Conservation (phyloP, 2,113 vertebrate species). For the Corythoichthys haematopterus region DNA sequence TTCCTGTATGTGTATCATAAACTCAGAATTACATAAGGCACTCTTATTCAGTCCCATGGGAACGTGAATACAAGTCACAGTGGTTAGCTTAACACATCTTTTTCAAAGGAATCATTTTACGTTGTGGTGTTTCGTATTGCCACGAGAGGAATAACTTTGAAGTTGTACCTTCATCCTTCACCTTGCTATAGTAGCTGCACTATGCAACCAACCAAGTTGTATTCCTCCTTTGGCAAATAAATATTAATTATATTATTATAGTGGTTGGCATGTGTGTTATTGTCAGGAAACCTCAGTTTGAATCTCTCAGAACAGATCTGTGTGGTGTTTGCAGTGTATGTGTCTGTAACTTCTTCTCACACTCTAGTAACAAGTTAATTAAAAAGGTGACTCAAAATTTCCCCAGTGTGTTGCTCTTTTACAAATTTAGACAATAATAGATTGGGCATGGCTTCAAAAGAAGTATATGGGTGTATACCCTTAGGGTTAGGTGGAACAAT, state of each 20-base stretch:
- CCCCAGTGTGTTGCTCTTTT: not conserved
- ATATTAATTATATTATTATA: no score
- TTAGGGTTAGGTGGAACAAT: not conserved
- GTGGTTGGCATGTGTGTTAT: not conserved
- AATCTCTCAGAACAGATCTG: no score
- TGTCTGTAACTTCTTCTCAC: not conserved
- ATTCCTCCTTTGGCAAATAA: no score
- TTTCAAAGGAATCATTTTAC: slow-evolving; percentile 5
- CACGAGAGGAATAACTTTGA: no score
- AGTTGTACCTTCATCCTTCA: no score
- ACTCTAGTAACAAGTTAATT: not conserved
- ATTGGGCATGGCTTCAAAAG: not conserved
- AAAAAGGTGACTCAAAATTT: not conserved
- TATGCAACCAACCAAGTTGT: no score
- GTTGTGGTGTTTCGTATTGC: not conserved
- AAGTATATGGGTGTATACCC: not conserved
- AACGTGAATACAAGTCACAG: slow-evolving; percentile 7
- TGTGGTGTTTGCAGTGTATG: no score
- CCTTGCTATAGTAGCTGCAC: no score
- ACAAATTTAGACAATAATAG: not conserved
- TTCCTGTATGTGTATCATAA: slow-evolving; percentile 14
- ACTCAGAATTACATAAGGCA: slow-evolving; percentile 28
- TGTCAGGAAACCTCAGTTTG: no score
- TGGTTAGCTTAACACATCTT: slow-evolving; percentile 11
- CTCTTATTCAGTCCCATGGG: slow-evolving; percentile 14